Percentiles rank a stretch among this genome's conserved stretches.
These are phyloP conservation scores for Coremacera marginata DNA, from an alignment of 2,888 invertebrate genomes.

Conservation along the genomic window DNA sequence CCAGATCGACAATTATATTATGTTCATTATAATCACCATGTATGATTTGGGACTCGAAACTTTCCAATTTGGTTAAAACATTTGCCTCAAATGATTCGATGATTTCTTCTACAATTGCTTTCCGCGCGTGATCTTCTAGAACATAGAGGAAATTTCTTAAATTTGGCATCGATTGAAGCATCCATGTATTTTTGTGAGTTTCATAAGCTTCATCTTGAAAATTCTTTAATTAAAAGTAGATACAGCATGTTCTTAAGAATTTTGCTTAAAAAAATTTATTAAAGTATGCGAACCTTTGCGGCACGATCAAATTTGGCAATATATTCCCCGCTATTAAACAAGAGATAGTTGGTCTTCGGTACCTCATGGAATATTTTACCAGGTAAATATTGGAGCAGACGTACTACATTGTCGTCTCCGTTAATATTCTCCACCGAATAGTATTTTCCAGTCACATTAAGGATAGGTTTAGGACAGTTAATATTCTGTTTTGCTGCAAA, in stretches of 20 bases:
- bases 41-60: slow-evolving; percentile 78
- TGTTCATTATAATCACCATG: slow-evolving; percentile 95
- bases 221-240: slow-evolving; percentile 68
- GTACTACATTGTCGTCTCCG: slow-evolving; percentile 75
- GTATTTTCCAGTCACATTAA: slow-evolving; percentile 76
- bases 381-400: slow-evolving; percentile 82
- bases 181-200: slow-evolving; percentile 80
- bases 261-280: slow-evolving; percentile 2
- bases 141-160: slow-evolving; percentile 79
- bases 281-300: slow-evolving; percentile 73
- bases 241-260: neutral
- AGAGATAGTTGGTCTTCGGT: slow-evolving; percentile 73
- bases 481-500: slow-evolving; percentile 73
- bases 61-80: slow-evolving; percentile 73
- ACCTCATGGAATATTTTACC: slow-evolving; percentile 79
- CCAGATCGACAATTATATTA: slow-evolving; percentile 78
- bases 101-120: slow-evolving; percentile 74
- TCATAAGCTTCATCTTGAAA: slow-evolving; percentile 81
- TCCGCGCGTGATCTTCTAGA: slow-evolving; percentile 75
- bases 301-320: slow-evolving; percentile 78
- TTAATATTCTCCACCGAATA: slow-evolving; percentile 72
- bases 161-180: slow-evolving; percentile 77
- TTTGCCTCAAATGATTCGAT: slow-evolving; percentile 76
- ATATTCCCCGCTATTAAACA: slow-evolving; percentile 80
- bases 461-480: slow-evolving; percentile 78